These are phyloP conservation scores for Eudasyphora cyanicolor DNA, from an alignment of 2,888 invertebrate genomes.

Conservation along the genomic window DNA sequence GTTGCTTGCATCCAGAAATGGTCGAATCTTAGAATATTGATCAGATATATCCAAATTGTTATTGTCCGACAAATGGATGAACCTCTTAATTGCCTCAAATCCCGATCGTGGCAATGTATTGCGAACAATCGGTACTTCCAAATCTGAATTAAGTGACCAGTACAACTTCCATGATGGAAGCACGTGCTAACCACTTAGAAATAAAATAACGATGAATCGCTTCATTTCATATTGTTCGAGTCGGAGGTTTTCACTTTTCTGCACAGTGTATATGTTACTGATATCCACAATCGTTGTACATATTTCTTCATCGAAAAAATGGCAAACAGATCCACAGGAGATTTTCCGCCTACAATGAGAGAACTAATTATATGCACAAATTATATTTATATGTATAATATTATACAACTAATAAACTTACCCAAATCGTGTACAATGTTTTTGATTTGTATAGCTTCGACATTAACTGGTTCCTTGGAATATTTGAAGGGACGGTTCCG, in stretches of 20 bases:
- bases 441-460: not conserved
- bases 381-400: no score
- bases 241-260: not conserved
- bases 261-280: no score
- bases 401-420: not conserved
- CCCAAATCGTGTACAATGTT: not conserved
- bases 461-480: slow-evolving; percentile 36
- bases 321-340: not conserved
- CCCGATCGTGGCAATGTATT: slow-evolving; percentile 3
- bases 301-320: not conserved
- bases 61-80: slow-evolving; percentile 6
- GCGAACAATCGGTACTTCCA: slow-evolving; percentile 12
- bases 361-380: not conserved
- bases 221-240: not conserved
- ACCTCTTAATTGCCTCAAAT: slow-evolving; percentile 1
- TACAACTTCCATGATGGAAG: not conserved
- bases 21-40: not conserved
- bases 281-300: not conserved
- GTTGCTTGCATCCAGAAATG: not conserved
- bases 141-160: not conserved
- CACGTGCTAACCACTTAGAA: not conserved
- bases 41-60: not conserved
- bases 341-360: not conserved
- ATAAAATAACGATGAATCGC: not conserved
- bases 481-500: not conserved